phyloP scores from a whole-genome alignment of 2,888 invertebrate genomes.

The Chaitophorus viminalis region DNA sequence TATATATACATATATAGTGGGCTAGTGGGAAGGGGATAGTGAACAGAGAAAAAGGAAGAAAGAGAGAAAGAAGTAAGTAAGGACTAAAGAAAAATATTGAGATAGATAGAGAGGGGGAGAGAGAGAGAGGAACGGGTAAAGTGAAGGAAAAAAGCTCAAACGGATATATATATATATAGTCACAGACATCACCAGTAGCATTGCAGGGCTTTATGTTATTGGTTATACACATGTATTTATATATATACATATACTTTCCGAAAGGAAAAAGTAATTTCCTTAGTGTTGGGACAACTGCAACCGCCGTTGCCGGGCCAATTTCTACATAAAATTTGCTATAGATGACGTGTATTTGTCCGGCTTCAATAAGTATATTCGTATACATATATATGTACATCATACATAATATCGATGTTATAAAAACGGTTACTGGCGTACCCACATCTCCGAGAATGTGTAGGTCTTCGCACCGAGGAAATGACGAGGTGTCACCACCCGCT shows the following conservation, averaged over 20 bases:
- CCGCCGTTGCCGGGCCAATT: conserved; percentile 24
- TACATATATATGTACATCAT: too few relatives aligned
- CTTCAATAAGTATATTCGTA: conserved; percentile 1
- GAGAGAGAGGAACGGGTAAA: not conserved
- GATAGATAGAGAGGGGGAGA: not conserved
- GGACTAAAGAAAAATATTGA: too few relatives aligned
- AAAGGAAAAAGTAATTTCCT: conserved; percentile 45
- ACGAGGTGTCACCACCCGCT: too few relatives aligned
- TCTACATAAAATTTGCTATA: not conserved
- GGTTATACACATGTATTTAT: not conserved
- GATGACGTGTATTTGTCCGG: conserved; percentile 36
- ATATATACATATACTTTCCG: not conserved
- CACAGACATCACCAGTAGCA: not conserved
- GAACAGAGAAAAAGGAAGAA: not conserved
- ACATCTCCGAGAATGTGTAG: not conserved
- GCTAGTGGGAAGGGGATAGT: not conserved
- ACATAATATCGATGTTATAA: not conserved
- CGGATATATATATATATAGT: not conserved
- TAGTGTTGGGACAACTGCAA: not conserved
- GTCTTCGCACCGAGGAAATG: conserved; percentile 12
- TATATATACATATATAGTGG: not conserved
- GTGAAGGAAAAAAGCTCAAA: conserved; percentile 8
- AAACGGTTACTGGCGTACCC: not conserved
- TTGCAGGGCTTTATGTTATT: conserved; percentile 51
- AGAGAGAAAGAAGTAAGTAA: too few relatives aligned